These are phyloP conservation scores for Holothuria glaberrima DNA, from an alignment of 35 echinoderm and acorn worm species.

Conservation along the genomic window DNA sequence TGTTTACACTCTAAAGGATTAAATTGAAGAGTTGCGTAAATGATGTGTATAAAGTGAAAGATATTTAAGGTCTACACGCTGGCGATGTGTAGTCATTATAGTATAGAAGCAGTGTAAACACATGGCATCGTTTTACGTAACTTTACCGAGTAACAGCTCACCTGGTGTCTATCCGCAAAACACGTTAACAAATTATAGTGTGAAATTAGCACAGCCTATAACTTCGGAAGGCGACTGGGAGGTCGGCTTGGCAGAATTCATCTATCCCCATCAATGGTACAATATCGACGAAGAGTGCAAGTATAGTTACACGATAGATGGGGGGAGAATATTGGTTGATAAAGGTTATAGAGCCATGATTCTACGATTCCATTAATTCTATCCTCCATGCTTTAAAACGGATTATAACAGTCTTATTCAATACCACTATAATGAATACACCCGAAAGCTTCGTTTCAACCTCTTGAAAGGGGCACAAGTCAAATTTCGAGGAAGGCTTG, in stretches of 20 bases:
- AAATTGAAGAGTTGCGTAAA: constrained; percentile 66
- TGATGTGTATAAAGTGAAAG: background rate
- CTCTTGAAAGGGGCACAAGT: background rate
- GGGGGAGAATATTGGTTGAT: too few species aligned
- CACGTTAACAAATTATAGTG: constrained; percentile 6
- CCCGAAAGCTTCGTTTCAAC: constrained; percentile 17
- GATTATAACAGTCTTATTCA: too few species aligned
- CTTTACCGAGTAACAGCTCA: background rate
- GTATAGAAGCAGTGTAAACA: background rate
- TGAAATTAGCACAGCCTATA: background rate
- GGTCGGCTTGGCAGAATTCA: too few species aligned
- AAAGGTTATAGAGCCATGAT: too few species aligned
- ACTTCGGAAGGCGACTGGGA: background rate
- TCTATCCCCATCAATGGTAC: too few species aligned
- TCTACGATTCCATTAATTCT: too few species aligned
- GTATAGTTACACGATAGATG: too few species aligned
- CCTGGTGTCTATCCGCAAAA: too few species aligned
- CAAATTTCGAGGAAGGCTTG: constrained; percentile 11
- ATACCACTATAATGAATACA: constrained; percentile 2
- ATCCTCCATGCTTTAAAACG: constrained; percentile 26
- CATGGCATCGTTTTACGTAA: constrained; percentile 25
- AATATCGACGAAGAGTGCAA: too few species aligned
- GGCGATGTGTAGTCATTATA: background rate
- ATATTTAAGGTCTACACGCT: background rate
- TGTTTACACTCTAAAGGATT: too few species aligned